These are phyloP conservation scores for Loxodonta africana DNA, from an alignment of 2,113 vertebrate species.

Conservation along the genomic window DNA sequence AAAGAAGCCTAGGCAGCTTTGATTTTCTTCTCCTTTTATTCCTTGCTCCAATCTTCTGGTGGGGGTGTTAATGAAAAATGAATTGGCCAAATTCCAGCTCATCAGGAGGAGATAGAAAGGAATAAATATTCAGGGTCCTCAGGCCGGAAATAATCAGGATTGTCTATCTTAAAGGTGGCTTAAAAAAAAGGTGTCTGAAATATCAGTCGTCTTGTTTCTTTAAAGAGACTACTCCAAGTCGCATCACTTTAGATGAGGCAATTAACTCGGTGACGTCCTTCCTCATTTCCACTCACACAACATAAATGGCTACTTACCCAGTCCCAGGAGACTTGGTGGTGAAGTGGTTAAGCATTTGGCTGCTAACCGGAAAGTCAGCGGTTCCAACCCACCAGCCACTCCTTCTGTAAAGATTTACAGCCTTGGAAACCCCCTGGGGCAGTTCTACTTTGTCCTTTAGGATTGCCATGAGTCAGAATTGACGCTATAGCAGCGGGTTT, in stretches of 20 bases:
- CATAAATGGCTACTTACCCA: neutral
- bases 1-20: neutral
- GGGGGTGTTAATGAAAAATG: constrained; percentile 26
- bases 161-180: neutral
- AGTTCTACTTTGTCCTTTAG: neutral
- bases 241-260: neutral
- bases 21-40: constrained; percentile 33
- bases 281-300: neutral
- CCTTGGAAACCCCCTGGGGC: neutral
- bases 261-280: neutral
- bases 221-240: neutral
- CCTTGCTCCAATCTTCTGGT: neutral
- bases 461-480: neutral
- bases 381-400: neutral
- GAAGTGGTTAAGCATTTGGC: neutral
- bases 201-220: neutral
- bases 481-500: neutral
- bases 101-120: constrained; percentile 23
- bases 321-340: rapidly evolving
- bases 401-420: neutral
- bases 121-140: neutral
- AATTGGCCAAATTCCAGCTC: constrained; percentile 10
- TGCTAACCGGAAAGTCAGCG: neutral
- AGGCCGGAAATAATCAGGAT: neutral
- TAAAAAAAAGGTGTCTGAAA: constrained; percentile 26